phyloP scores from a whole-genome alignment of 2,888 invertebrate species.

The Drosophila histrio region DNA sequence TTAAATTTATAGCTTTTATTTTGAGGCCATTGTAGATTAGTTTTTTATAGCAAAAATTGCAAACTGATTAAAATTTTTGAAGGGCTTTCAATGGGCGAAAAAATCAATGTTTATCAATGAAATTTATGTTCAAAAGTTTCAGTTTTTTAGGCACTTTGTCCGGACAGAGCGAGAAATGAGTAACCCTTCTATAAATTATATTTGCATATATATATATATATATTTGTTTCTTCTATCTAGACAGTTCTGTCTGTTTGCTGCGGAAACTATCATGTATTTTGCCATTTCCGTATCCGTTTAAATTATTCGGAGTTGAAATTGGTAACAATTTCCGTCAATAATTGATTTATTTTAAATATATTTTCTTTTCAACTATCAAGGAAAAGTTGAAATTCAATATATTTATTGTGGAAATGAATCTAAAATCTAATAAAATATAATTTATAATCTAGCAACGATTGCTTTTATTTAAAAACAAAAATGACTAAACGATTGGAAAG shows the following conservation, averaged over 20 bases:
- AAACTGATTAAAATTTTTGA: slow-evolving; percentile 69
- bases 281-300: slow-evolving; percentile 1
- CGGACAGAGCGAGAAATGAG: background rate
- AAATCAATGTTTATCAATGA: slow-evolving; percentile 43
- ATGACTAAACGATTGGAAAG: too few species aligned
- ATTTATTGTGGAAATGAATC: too few species aligned
- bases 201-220: background rate
- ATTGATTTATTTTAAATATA: background rate
- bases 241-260: slow-evolving; percentile 1
- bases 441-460: too few species aligned
- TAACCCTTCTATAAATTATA: background rate
- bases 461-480: too few species aligned
- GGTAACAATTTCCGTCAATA: background rate
- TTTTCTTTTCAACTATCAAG: background rate
- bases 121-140: slow-evolving; percentile 1
- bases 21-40: slow-evolving; percentile 64
- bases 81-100: slow-evolving; percentile 4
- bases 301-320: background rate
- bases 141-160: background rate
- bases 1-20: slow-evolving; percentile 69
- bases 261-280: slow-evolving; percentile 6
- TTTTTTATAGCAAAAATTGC: slow-evolving; percentile 60
- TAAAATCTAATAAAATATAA: too few species aligned
- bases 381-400: too few species aligned
- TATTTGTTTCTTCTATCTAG: background rate